A percentile compares a stretch with the other conserved stretches of the same genome.
Evolutionary conservation across 2,113 vertebrate species (phyloP).

Genomic region (Panthera tigris): DNA sequence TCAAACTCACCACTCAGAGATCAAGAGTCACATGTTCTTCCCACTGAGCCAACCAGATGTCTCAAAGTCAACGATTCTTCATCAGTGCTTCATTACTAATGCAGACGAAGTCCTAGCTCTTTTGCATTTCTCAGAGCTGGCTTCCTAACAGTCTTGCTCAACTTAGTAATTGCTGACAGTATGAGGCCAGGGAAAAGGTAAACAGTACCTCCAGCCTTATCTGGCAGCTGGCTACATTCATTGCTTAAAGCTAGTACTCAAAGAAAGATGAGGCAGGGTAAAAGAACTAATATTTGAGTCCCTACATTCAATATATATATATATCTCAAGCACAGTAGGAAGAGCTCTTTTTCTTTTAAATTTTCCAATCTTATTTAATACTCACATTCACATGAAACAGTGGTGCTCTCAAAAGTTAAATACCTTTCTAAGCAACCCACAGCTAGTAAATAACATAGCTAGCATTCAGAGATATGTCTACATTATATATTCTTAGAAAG

Average conservation of each 20-base stretch:
- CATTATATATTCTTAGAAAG: neutral
- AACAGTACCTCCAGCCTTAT: neutral
- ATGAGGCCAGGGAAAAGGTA: neutral
- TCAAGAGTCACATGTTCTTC: neutral
- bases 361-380: constrained; percentile 18
- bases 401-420: neutral
- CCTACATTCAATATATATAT: neutral
- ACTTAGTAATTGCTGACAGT: neutral
- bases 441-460: neutral
- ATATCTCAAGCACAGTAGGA: neutral
- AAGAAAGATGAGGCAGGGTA: neutral
- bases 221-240: neutral
- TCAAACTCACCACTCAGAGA: neutral
- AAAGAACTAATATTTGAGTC: constrained; percentile 10
- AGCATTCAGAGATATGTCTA: neutral
- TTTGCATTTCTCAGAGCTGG: neutral
- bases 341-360: neutral
- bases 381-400: neutral
- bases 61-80: constrained; percentile 25
- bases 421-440: neutral
- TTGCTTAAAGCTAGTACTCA: neutral
- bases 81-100: neutral
- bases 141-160: constrained; percentile 5
- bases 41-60: neutral
- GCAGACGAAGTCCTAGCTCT: neutral